These are phyloP conservation scores for Cyprinodon brontotheroides DNA, from an alignment of 2,113 vertebrate species.

Conservation along the genomic window DNA sequence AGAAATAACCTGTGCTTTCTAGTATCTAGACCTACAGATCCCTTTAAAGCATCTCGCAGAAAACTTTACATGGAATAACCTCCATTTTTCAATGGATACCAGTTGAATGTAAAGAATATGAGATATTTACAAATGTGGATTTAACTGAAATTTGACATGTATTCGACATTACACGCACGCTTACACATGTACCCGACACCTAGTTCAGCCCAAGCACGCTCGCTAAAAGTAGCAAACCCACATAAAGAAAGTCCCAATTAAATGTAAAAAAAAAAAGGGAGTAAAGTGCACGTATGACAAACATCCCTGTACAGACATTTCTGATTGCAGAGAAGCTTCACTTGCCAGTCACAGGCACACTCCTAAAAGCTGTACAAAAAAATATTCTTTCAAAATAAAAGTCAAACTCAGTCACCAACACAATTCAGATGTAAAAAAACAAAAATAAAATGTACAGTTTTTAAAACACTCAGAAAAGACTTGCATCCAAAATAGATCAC, in stretches of 20 bases:
- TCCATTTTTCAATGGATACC: slow-evolving; percentile 79
- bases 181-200: slow-evolving; percentile 50
- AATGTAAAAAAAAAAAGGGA: slow-evolving; percentile 65
- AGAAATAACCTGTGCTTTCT: neutral
- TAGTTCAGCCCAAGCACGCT: slow-evolving; percentile 65
- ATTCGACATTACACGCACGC: slow-evolving; percentile 48
- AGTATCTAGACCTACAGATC: neutral
- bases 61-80: slow-evolving; percentile 25
- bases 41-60: slow-evolving; percentile 14
- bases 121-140: slow-evolving; percentile 77
- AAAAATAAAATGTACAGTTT: slow-evolving; percentile 41
- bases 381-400: slow-evolving; percentile 40
- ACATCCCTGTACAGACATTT: slow-evolving; percentile 80
- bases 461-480: slow-evolving; percentile 58
- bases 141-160: slow-evolving; percentile 50
- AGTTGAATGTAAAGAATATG: slow-evolving; percentile 80
- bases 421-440: slow-evolving; percentile 49
- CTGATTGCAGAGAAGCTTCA: slow-evolving; percentile 71
- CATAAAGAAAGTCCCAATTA: slow-evolving; percentile 52
- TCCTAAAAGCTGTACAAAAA: slow-evolving; percentile 62
- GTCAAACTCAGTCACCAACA: slow-evolving; percentile 60
- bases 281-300: slow-evolving; percentile 98
- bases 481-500: slow-evolving; percentile 53
- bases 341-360: slow-evolving; percentile 67
- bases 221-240: slow-evolving; percentile 67